Conservation (phyloP, 2,113 vertebrate species). For the Eclectus roratus region DNA sequence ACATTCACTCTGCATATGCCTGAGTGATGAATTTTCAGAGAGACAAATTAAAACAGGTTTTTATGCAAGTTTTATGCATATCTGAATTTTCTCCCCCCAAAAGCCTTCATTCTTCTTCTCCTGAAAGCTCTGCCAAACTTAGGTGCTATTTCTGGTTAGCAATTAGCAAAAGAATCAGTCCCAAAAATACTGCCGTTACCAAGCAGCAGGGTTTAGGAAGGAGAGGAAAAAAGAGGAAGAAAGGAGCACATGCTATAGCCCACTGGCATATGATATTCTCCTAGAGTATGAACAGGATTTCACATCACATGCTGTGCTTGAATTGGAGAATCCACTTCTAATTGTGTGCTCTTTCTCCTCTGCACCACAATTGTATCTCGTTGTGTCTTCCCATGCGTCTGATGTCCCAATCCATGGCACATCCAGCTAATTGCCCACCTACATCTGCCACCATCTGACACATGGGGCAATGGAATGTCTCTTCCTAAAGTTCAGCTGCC, state of each 20-base stretch:
- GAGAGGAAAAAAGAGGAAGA: not conserved
- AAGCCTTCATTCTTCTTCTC: slow-evolving; percentile 57
- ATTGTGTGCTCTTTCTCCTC: not conserved
- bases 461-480: not conserved
- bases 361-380: not conserved
- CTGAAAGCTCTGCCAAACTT: slow-evolving; percentile 65
- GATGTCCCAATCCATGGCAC: not conserved
- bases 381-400: not conserved
- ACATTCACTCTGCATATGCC: not conserved
- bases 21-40: not conserved
- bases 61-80: slow-evolving; percentile 10
- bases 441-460: not conserved
- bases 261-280: not conserved
- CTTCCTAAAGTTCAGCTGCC: not conserved
- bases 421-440: not conserved
- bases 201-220: slow-evolving; percentile 54
- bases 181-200: slow-evolving; percentile 67
- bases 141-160: slow-evolving; percentile 71
- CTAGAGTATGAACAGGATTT: not conserved
- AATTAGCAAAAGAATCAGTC: slow-evolving; percentile 71
- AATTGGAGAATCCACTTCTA: slow-evolving; percentile 13
- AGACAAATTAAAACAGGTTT: not conserved
- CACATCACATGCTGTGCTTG: not conserved
- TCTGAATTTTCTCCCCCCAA: not conserved
- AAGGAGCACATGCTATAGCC: not conserved